Evolutionary conservation across 2,888 invertebrate species (phyloP), one percentile per base, ranked within the genome.

Genomic region (Eupithecia vulgata): DNA sequence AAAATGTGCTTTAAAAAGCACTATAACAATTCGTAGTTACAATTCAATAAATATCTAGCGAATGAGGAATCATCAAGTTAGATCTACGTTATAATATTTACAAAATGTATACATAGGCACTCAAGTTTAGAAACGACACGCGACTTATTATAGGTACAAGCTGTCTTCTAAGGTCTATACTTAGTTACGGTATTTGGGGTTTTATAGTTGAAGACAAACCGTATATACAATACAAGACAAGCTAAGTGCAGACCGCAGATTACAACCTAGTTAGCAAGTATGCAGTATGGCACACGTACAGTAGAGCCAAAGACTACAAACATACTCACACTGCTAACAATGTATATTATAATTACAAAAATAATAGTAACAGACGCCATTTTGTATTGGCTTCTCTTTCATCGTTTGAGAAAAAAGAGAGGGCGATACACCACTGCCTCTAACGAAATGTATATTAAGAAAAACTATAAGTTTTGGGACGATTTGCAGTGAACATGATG

Each of bases 31-130:
- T 34, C n/a, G 5, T 37, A 68, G 62, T 73, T 70, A 30, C 68
- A 42, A 67, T 70, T 73, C n/a, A 35, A 67, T 59, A 52, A 69
- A 72, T 68, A 72, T 72, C 75, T 75, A 75, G 72, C 72, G 72
- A 75, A 67, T 68, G 72, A 74, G 66, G 74, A 75, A 67, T 70
- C 25, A 57, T 70, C 61, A 40, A 73, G 68, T 64, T 57, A 70
- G 57, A 68, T 65, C 70, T 79, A 77, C 42, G 61, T 52, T 73
- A 71, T 66, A 48, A 68, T 80, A 80, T 79, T 78, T 79, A 80
- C 80, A 80, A 74, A 40, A 40, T 37, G n/a, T 76, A 78, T 74
- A 71, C 73, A 78, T 79, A 81, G 81, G 80, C 81, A 81, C 81
- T 80, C 79, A 76, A 75, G 70, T 79, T 80, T 80, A 79, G 78